Evolutionary conservation across 92 coral and sea anemone species (phyloP).

Genomic region (Porites rus): DNA sequence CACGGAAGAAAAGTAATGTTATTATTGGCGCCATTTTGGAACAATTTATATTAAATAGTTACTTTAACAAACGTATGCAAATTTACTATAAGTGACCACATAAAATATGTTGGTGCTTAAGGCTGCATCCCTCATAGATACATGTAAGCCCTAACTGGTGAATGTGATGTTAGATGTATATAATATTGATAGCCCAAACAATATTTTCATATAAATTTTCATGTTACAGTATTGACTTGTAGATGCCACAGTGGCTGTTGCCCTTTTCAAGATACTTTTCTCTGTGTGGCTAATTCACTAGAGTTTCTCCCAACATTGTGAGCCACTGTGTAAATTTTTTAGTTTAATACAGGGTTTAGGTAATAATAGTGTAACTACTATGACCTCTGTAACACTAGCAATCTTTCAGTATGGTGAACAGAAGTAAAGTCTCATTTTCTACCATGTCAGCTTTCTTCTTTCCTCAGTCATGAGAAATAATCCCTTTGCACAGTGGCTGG

Average conservation of each 20-base stretch:
- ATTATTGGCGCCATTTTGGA: no score
- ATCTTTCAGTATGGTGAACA: not conserved
- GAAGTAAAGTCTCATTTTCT: slow-evolving; percentile 41
- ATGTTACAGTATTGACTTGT: slow-evolving; percentile 3
- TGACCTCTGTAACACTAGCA: slow-evolving; percentile 20
- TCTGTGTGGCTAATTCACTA: not conserved
- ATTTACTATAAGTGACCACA: no score
- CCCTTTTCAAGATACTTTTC: slow-evolving; percentile 14
- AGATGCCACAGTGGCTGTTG: not conserved
- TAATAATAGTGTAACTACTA: not conserved
- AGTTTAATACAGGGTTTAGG: slow-evolving; percentile 6
- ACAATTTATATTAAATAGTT: no score
- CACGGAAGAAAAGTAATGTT: no score
- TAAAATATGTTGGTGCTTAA: not conserved
- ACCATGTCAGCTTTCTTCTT: slow-evolving; percentile 4
- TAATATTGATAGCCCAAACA: slow-evolving; percentile 20
- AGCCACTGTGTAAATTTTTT: slow-evolving; percentile 38
- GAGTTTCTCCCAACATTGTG: not conserved
- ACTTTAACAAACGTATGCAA: no score
- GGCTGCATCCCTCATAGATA: not conserved
- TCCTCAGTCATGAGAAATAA: not conserved
- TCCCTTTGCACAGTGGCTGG: no score
- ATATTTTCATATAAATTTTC: slow-evolving; percentile 49
- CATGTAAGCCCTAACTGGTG: not conserved
- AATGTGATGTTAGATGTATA: slow-evolving; percentile 18